These are phyloP conservation scores for Hybos culiciformis DNA, from an alignment of 2,888 invertebrate species.

Conservation along the genomic window DNA sequence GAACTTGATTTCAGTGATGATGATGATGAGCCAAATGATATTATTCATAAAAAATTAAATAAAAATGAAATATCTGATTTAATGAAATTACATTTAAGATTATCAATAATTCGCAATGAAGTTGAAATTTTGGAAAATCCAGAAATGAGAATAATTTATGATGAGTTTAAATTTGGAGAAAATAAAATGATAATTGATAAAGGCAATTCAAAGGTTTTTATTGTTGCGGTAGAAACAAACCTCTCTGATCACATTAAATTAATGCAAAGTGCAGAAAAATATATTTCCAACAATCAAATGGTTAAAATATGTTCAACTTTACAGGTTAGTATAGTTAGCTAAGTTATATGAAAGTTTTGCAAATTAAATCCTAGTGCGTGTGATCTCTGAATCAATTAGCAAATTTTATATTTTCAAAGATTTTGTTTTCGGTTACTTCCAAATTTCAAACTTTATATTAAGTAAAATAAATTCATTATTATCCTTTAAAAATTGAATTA, in stretches of 20 bases:
- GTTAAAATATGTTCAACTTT: constrained; percentile 36
- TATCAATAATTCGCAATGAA: constrained; percentile 44
- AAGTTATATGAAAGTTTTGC: too few relatives aligned
- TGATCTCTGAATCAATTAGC: too few relatives aligned
- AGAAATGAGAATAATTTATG: constrained; percentile 39
- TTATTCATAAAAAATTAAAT: constrained; percentile 12
- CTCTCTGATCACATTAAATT: constrained; percentile 37
- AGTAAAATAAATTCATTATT: background rate
- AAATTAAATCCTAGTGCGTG: too few relatives aligned
- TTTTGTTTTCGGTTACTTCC: too few relatives aligned
- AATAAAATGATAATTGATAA: constrained; percentile 15
- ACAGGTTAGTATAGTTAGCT: background rate
- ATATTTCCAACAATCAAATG: constrained; percentile 28
- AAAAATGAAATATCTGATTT: constrained; percentile 36
- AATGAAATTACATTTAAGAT: constrained; percentile 41
- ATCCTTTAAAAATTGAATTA: constrained; percentile 3
- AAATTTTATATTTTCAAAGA: too few relatives aligned
- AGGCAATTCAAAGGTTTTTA: constrained; percentile 28
- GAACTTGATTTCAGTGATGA: constrained; percentile 31
- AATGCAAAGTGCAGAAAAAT: constrained; percentile 33
- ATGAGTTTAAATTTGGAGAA: constrained; percentile 23
- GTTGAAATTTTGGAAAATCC: constrained; percentile 47
- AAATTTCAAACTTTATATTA: too few relatives aligned
- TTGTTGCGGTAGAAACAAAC: constrained; percentile 37
- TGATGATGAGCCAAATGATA: constrained; percentile 24